Evolutionary conservation across 64 coral and sea anemone species (phyloP).

Genomic region (Porites lutea): DNA sequence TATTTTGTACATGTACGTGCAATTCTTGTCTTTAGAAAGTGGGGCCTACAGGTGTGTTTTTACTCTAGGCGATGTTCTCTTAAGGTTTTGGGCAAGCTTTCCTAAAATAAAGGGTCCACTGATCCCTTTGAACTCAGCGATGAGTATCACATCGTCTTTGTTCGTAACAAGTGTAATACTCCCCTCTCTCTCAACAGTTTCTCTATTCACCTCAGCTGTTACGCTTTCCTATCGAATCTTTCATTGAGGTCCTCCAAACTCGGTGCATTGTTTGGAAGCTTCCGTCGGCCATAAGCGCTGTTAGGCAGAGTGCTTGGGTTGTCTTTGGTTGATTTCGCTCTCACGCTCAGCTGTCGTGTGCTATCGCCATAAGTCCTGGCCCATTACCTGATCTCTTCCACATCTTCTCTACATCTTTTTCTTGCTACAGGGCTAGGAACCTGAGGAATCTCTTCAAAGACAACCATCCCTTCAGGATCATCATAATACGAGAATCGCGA

Average conservation of each 20-base stretch:
- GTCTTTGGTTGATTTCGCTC: constrained; percentile 34
- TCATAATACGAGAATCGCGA: too few species aligned
- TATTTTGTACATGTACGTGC: too few species aligned
- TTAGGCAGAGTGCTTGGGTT: constrained; percentile 51
- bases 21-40: too few species aligned
- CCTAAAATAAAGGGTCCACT: too few species aligned
- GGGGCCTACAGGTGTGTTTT: neutral
- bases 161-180: constrained; percentile 28
- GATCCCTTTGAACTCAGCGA: too few species aligned
- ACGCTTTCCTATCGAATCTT: constrained; percentile 18
- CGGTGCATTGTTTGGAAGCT: constrained; percentile 29
- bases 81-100: too few species aligned
- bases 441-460: constrained; percentile 8
- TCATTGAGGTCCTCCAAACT: constrained; percentile 34
- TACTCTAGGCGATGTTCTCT: constrained; percentile 7
- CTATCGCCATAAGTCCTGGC: constrained; percentile 31
- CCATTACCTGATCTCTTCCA: constrained; percentile 53
- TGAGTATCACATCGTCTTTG: neutral
- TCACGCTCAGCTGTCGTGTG: constrained; percentile 35
- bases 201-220: constrained; percentile 9
- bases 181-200: constrained; percentile 6
- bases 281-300: constrained; percentile 15
- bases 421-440: constrained; percentile 18
- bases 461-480: too few species aligned
- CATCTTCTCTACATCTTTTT: constrained; percentile 49